These are phyloP conservation scores for Enteromius afrohamiltoni DNA, from an alignment of 2,797 vertebrate genomes.

Conservation along the genomic window DNA sequence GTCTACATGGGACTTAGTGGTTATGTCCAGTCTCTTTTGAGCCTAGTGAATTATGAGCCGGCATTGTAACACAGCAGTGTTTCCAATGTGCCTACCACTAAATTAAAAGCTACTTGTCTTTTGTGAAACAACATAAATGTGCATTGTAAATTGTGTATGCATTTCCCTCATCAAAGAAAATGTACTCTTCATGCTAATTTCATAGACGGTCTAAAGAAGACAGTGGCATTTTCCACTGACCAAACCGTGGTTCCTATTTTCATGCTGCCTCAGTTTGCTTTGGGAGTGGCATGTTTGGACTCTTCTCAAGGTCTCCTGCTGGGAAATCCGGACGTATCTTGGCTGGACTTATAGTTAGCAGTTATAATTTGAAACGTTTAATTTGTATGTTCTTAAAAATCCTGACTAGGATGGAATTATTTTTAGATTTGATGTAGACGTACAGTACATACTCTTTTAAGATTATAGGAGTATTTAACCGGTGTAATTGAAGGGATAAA, in stretches of 20 bases:
- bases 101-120: constrained; percentile 65
- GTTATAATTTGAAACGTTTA: constrained; percentile 44
- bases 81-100: constrained; percentile 42
- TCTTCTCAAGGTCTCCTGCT: constrained; percentile 43
- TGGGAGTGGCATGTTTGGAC: constrained; percentile 58
- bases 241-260: constrained; percentile 62
- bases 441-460: neutral
- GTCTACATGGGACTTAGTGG: neutral
- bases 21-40: neutral
- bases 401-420: neutral
- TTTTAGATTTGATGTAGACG: constrained; percentile 19
- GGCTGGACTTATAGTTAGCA: constrained; percentile 46
- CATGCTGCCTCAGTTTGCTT: constrained; percentile 60
- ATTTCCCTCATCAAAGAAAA: constrained; percentile 62
- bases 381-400: constrained; percentile 28
- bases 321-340: constrained; percentile 67
- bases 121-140: constrained; percentile 60
- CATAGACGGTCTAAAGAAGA: constrained; percentile 58
- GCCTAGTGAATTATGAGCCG: constrained; percentile 26
- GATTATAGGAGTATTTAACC: constrained; percentile 26
- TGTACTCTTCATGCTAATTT: constrained; percentile 65
- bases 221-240: constrained; percentile 62
- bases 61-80: constrained; percentile 38
- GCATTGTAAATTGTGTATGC: constrained; percentile 54
- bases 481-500: constrained; percentile 47